These are phyloP conservation scores for Drosophila melanica DNA, from an alignment of 1,140 invertebrate genomes.

Conservation along the genomic window DNA sequence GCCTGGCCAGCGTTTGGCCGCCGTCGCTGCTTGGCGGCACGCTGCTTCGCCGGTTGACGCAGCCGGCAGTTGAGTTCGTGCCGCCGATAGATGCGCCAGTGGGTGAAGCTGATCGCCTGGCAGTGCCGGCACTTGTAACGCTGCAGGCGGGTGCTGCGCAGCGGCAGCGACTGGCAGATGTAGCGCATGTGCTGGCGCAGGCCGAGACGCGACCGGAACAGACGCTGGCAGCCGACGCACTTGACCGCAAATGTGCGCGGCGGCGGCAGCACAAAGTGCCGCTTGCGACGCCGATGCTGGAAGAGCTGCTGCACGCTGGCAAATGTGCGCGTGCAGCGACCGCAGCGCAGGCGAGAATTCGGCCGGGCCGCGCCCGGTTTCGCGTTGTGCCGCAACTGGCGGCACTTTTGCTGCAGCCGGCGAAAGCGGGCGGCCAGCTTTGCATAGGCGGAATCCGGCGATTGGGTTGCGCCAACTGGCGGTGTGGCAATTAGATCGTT, in stretches of 20 bases:
- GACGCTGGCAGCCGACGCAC: slow-evolving; percentile 61
- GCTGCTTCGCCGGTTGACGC: slow-evolving; percentile 20
- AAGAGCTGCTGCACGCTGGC: slow-evolving; percentile 40
- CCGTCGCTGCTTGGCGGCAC: background rate
- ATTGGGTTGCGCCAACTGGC: slow-evolving; percentile 3
- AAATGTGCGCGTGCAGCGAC: slow-evolving; percentile 42
- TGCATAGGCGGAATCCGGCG: slow-evolving; percentile 40
- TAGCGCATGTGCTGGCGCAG: slow-evolving; percentile 73
- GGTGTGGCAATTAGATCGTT: slow-evolving; percentile 50
- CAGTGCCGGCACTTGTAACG: slow-evolving; percentile 77
- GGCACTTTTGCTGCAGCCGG: slow-evolving; percentile 53
- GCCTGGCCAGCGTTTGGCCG: background rate
- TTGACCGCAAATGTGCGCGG: slow-evolving; percentile 41
- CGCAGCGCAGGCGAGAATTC: slow-evolving; percentile 30
- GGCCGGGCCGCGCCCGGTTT: background rate
- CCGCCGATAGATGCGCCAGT: slow-evolving; percentile 73
- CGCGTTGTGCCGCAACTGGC: slow-evolving; percentile 5
- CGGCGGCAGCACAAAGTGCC: slow-evolving; percentile 42
- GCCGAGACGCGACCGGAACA: slow-evolving; percentile 56
- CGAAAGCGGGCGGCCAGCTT: slow-evolving; percentile 56
- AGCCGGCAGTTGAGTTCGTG: slow-evolving; percentile 66
- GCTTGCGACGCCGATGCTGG: slow-evolving; percentile 42
- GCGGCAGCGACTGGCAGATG: slow-evolving; percentile 71
- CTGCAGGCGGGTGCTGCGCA: slow-evolving; percentile 60
- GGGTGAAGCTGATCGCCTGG: slow-evolving; percentile 65